These are phyloP conservation scores for Vanessa cardui DNA, from an alignment of 2,888 invertebrate genomes.

Conservation along the genomic window DNA sequence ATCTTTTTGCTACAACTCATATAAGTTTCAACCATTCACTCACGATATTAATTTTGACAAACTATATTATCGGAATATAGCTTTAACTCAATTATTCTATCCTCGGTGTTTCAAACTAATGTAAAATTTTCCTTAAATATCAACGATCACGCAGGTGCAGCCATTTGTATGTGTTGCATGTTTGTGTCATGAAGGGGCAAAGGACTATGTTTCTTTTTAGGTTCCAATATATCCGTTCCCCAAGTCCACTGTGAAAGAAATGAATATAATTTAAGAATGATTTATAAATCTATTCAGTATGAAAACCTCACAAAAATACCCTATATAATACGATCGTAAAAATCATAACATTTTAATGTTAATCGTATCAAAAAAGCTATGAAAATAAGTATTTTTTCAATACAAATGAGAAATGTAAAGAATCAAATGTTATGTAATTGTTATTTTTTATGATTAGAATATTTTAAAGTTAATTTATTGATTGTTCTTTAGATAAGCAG, in stretches of 20 bases:
- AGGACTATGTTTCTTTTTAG: conserved; percentile 52
- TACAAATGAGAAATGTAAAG: too few relatives aligned
- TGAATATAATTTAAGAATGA: neutral
- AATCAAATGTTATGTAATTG: too few relatives aligned
- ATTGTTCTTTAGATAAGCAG: too few relatives aligned
- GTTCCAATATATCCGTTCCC: conserved; percentile 65
- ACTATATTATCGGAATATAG: neutral
- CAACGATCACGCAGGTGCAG: conserved; percentile 35
- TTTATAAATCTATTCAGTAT: neutral
- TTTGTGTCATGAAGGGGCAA: conserved; percentile 57
- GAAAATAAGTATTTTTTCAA: too few relatives aligned
- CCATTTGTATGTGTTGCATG: conserved; percentile 40
- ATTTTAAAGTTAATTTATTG: too few relatives aligned
- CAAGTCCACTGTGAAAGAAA: conserved; percentile 61
- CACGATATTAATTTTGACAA: neutral
- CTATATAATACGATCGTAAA: too few relatives aligned
- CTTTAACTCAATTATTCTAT: neutral
- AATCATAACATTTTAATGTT: too few relatives aligned
- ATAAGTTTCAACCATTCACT: too few relatives aligned
- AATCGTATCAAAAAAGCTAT: too few relatives aligned
- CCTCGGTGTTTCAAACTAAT: neutral
- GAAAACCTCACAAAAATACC: too few relatives aligned
- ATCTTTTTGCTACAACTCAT: too few relatives aligned
- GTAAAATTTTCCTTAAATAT: neutral
- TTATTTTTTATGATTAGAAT: too few relatives aligned